Base-by-base conservation (phyloP, 2,888 invertebrate genomes). In the Pecten maximus region DNA sequence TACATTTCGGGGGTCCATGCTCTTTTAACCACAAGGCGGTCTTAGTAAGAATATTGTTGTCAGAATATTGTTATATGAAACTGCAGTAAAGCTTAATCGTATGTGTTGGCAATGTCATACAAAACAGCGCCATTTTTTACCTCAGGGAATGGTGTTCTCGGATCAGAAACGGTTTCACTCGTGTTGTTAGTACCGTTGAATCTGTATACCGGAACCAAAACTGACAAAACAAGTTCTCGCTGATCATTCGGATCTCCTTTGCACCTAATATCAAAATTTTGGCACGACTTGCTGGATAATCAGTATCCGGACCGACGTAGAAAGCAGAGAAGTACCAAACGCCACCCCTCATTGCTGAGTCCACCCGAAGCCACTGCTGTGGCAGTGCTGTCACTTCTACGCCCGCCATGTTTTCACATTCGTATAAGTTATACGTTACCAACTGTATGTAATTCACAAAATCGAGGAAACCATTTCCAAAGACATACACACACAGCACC, bases 291-390 rank as follows among this genome's bases (percentile, higher is more conserved):
- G 28, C 6, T 15, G 74, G 74, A 35, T 6, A 35, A 35, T 74
- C 74, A 15, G 3, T 28, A 35, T 74, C 74, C 28, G 74, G 74
- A 74, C 74, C 74, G 16, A 6, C 35, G 74, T 74, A 74, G 35
- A 74, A 74, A 4, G 74, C 74, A 74, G 74, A 74, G 35, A 74
- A 74, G 74, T 74, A 74, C 74, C 74, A 74, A 74, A 74, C 35
- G 35, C 2, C 74, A 74, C 74, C 2, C 74, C 12, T 28, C 35
- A 6, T 74, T 74, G 19, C 28, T 35, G 74, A 10, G 35, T 74
- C 35, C 6, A 74, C 23, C 28, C 4, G 28, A 28, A 74, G 15
- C 28, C 28, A 74, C 35, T 74, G 74, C 15, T 35, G 4, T 74
- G 28, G 28, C 6, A 74, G 35, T 74, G 74, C 28, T 35, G 74